Evolutionary conservation across 1,140 invertebrate genomes (phyloP), one percentile per base, ranked within the genome.

Genomic region (Theocolax elegans): DNA sequence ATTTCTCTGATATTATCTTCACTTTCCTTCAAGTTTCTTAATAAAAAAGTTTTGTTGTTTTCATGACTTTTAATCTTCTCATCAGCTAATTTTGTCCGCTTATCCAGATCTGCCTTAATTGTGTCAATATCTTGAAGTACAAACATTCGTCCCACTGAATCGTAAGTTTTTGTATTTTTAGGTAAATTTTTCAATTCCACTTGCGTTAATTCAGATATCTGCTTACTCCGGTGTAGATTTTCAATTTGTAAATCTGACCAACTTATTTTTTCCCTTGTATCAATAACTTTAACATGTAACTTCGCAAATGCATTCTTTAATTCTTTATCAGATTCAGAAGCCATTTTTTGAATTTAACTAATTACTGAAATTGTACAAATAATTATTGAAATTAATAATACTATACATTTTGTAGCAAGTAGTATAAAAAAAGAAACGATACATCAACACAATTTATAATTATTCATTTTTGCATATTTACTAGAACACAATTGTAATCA

Each of bases 1-100:
- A 96, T 90, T 89, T 96, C 94, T 79, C 94, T 83, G 3, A 96
- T 86, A 81, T 93, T 94, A 79, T 95, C 91, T 86, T 95, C 92
- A 80, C 92, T 93, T 75, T 95, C 93, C 84, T 94, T 94, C 53
- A 95, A 86, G 83, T 87, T 94, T 74, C 89, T 88, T 77, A 94
- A 91, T 72, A 95, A 85, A 81, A 93, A 94, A 8, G 85, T 79
- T 83, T 95, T 95, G 71, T 90, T 93, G 62, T 86, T 90, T 81
- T 94, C 91, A 67, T 94, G 85, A 12, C 88, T 88, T 80, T 90
- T 90, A 25, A 93, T 92, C 81, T 94, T 94, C 42, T 92, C 90
- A 17, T 90, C 88, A 21, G 91, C 88, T 23, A 80, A 80, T 17
- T 86, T 84, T 59, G 91, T 88, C 77, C 89, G 88, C 17, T 87